phyloP scores from a whole-genome alignment of 2,888 invertebrate genomes.

The Congeria kusceri region DNA sequence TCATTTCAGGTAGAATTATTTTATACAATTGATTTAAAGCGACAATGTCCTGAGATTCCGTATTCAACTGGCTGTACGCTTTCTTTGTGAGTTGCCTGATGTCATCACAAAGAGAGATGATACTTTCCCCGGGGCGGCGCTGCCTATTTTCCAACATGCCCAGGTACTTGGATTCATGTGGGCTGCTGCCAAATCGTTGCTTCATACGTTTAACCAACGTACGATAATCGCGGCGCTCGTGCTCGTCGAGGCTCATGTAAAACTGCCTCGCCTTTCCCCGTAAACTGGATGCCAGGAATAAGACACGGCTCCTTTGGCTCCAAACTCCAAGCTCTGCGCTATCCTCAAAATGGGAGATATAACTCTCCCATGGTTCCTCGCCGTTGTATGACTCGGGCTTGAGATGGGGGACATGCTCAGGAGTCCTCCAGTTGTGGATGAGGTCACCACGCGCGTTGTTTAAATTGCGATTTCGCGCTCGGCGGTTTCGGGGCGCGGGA shows the following conservation, averaged over 20 bases:
- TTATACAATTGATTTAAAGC: slow-evolving; percentile 48
- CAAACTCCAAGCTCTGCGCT: neutral
- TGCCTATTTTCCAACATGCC: slow-evolving; percentile 32
- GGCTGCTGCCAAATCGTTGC: slow-evolving; percentile 20
- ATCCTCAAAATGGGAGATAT: neutral
- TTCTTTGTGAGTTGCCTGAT: slow-evolving; percentile 46
- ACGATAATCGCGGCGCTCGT: slow-evolving; percentile 19
- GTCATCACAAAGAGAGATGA: slow-evolving; percentile 43
- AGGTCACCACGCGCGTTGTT: too few species aligned
- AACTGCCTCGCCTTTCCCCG: slow-evolving; percentile 22
- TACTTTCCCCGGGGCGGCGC: neutral
- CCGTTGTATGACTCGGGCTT: too few species aligned
- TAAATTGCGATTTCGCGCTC: too few species aligned
- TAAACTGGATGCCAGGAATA: slow-evolving; percentile 39
- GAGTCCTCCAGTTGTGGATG: too few species aligned
- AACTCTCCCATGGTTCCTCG: too few species aligned
- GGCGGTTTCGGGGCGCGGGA: too few species aligned
- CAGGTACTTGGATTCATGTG: slow-evolving; percentile 26
- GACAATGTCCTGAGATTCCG: slow-evolving; percentile 44
- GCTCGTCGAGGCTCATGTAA: slow-evolving; percentile 13
- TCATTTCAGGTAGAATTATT: slow-evolving; percentile 48
- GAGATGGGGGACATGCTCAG: too few species aligned
- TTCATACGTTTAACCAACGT: slow-evolving; percentile 11
- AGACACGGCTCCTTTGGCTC: neutral
- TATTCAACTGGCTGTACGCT: slow-evolving; percentile 33